Evolutionary conservation across 2,113 vertebrate species (phyloP), one percentile per base, ranked within the genome.

Genomic region (Fukomys damarensis): DNA sequence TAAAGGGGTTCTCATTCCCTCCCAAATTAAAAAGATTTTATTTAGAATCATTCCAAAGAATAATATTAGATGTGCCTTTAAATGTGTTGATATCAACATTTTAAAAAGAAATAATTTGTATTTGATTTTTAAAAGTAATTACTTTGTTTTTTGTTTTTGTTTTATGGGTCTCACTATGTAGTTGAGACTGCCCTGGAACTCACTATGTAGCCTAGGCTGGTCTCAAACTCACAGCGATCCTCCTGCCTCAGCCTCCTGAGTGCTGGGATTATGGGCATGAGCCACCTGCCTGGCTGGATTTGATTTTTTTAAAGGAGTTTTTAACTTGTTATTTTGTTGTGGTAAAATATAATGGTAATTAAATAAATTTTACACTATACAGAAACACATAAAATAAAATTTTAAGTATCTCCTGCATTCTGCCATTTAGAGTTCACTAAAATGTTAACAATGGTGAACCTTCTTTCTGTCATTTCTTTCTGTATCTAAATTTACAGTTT

Each of bases 101-200:
- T 52, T 79, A 81, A 87, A 95, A 95, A 95, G 17, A 46, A 95
- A 59, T 82, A 17, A 72, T 80, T 85, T 56, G 54, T 96, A 58
- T 43, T 95, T 91, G 28, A 89, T 24, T 85, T 89, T 79, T 84
- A n/a, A n/a, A n/a, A n/a, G n/a, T n/a, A n/a, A n/a, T n/a, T n/a
- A n/a, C n/a, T n/a, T n/a, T n/a, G n/a, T n/a, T n/a, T n/a, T n/a
- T n/a, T n/a, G n/a, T n/a, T n/a, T n/a, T n/a, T n/a, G n/a, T n/a
- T n/a, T n/a, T n/a, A n/a, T n/a, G n/a, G n/a, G n/a, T n/a, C n/a
- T n/a, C n/a, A n/a, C n/a, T n/a, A n/a, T n/a, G n/a, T n/a, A n/a
- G n/a, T n/a, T n/a, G n/a, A n/a, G n/a, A n/a, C n/a, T n/a, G n/a
- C n/a, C n/a, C n/a, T n/a, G n/a, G n/a, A n/a, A n/a, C n/a, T n/a